Percentiles rank a stretch among this genome's conserved stretches.
phyloP scores from a whole-genome alignment of 1,140 invertebrate species.

The Nomia melanderi region DNA sequence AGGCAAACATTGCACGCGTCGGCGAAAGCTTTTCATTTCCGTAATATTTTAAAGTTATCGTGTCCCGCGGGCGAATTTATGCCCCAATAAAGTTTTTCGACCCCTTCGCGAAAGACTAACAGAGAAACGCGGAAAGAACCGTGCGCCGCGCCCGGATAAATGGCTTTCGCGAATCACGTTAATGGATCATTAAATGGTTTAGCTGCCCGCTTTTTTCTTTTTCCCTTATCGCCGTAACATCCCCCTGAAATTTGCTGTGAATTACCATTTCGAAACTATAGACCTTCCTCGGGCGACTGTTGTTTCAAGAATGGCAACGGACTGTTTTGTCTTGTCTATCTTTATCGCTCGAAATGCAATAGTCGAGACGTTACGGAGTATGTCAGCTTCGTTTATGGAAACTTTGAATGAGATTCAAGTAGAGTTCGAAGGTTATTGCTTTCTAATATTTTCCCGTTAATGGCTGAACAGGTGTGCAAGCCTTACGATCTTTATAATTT shows the following conservation, averaged over 20 bases:
- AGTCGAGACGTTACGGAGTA: too few species aligned
- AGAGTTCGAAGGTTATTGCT: too few species aligned
- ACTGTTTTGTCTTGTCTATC: too few species aligned
- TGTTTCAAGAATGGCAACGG: too few species aligned
- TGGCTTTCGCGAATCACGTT: constrained; percentile 42
- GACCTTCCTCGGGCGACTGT: too few species aligned
- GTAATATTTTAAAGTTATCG: constrained; percentile 80
- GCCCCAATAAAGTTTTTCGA: constrained; percentile 74
- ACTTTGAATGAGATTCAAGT: too few species aligned
- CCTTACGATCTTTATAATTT: too few species aligned
- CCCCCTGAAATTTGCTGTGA: not conserved
- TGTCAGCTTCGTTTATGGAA: too few species aligned
- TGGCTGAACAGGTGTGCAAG: too few species aligned
- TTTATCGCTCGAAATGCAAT: too few species aligned
- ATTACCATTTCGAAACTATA: not conserved
- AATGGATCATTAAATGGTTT: not conserved
- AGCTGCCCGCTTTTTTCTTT: not conserved
- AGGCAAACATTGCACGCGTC: constrained; percentile 73
- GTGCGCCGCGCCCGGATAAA: constrained; percentile 50
- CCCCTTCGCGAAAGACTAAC: constrained; percentile 53
- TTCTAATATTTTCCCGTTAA: too few species aligned
- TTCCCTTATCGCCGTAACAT: not conserved
- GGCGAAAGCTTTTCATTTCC: constrained; percentile 79
- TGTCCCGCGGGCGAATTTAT: constrained; percentile 76
- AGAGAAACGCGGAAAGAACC: constrained; percentile 27